phyloP scores from a whole-genome alignment of 2,888 invertebrate genomes.

The Drosophila conformis region DNA sequence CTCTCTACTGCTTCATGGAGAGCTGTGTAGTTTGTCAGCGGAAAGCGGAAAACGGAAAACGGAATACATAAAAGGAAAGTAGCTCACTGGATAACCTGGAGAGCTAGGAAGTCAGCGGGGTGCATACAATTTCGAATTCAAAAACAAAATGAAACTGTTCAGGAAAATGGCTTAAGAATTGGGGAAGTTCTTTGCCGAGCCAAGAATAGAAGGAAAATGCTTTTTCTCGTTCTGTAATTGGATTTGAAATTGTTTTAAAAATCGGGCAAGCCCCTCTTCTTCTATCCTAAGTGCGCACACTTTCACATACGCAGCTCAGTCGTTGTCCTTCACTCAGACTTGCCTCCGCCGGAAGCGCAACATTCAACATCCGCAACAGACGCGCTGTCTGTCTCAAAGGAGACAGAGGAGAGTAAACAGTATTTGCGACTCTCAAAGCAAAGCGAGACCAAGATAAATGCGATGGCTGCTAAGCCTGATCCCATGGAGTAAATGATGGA shows the following conservation, averaged over 20 bases:
- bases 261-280: constrained; percentile 43
- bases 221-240: constrained; percentile 74
- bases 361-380: constrained; percentile 73
- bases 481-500: constrained; percentile 80
- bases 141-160: constrained; percentile 61
- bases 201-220: constrained; percentile 65
- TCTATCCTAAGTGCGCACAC: constrained; percentile 46
- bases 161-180: constrained; percentile 26
- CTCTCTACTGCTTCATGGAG: background rate
- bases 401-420: constrained; percentile 52
- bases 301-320: constrained; percentile 17
- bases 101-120: constrained; percentile 49
- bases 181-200: constrained; percentile 25
- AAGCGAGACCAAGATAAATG: constrained; percentile 32
- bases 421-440: constrained; percentile 56
- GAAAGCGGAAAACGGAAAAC: constrained; percentile 27
- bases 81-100: constrained; percentile 28
- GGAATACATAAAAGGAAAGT: constrained; percentile 42
- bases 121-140: constrained; percentile 63
- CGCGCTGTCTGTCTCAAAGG: constrained; percentile 18
- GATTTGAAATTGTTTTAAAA: constrained; percentile 78
- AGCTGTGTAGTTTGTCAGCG: constrained; percentile 38
- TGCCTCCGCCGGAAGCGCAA: constrained; percentile 56
- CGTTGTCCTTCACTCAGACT: background rate
- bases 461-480: constrained; percentile 68